Evolutionary conservation across 2,113 vertebrate species (phyloP).

Genomic region (Nothocercus nigrocapillus): DNA sequence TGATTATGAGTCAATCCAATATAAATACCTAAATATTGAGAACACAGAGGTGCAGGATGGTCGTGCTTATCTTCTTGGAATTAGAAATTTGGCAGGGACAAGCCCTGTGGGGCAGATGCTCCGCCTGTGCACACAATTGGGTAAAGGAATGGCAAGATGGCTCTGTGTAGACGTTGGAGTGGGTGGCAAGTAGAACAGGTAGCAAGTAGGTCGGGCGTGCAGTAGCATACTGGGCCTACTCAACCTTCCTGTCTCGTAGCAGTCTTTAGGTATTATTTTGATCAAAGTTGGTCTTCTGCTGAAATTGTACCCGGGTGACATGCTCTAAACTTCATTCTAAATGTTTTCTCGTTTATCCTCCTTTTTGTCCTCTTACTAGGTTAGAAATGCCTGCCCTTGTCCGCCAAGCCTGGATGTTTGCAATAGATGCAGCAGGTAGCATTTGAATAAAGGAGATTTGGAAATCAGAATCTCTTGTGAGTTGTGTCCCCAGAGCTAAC

Average conservation of each 20-base stretch:
- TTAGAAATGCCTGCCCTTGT: not conserved
- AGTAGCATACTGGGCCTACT: not conserved
- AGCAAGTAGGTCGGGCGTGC: rapidly evolving
- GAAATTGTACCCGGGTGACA: not conserved
- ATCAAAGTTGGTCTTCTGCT: not conserved
- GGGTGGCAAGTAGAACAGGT: not conserved
- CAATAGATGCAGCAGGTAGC: not conserved
- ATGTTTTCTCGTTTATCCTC: not conserved
- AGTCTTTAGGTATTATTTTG: not conserved
- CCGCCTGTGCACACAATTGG: not conserved
- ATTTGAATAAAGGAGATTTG: not conserved
- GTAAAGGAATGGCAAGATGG: not conserved
- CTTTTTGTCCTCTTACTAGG: not conserved
- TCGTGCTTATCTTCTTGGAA: not conserved
- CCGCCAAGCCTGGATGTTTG: not conserved
- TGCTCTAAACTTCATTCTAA: not conserved
- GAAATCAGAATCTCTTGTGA: not conserved
- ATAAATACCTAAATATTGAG: not conserved
- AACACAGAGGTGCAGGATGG: not conserved
- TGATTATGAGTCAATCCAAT: not conserved
- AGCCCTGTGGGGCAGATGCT: not conserved
- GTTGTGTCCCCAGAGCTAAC: not conserved
- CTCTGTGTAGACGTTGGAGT: not conserved
- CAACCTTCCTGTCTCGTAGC: not conserved
- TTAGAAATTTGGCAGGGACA: not conserved